Evolutionary conservation across 1,140 invertebrate genomes (phyloP).

Genomic region (Ridgeia piscesae): DNA sequence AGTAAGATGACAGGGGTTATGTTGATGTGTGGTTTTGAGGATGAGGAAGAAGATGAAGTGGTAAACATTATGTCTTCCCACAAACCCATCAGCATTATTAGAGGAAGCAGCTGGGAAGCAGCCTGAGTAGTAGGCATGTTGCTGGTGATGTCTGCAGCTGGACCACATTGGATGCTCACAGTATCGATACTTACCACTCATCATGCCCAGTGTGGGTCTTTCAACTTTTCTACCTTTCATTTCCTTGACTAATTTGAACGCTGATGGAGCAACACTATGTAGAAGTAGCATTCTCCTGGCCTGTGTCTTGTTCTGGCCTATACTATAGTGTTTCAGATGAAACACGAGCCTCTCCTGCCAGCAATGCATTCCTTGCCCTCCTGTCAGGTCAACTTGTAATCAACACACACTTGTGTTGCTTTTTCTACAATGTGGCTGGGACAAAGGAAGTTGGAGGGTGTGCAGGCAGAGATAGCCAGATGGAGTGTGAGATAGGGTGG

Average conservation of each 20-base stretch:
- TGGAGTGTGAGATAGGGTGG: not conserved
- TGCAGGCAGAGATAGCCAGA: not conserved
- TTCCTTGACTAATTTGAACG: not conserved
- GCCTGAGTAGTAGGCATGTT: too few relatives aligned
- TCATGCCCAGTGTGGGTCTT: not conserved
- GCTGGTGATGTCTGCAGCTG: not conserved
- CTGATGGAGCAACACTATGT: not conserved
- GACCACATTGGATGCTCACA: not conserved
- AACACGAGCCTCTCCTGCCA: not conserved
- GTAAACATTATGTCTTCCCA: not conserved
- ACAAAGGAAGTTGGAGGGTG: not conserved
- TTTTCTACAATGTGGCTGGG: not conserved
- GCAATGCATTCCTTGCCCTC: not conserved
- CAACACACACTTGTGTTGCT: not conserved
- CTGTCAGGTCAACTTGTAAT: not conserved
- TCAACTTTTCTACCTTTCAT: not conserved
- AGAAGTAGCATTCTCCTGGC: not conserved
- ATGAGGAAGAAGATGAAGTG: not conserved
- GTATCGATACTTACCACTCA: not conserved
- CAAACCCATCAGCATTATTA: not conserved
- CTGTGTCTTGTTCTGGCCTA: not conserved
- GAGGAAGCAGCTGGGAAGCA: not conserved
- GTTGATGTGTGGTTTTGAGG: not conserved
- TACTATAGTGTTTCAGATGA: not conserved
- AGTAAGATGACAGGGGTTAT: not conserved